Evolutionary conservation across 2,888 invertebrate genomes (phyloP).

Genomic region (Crocallis elinguaria): DNA sequence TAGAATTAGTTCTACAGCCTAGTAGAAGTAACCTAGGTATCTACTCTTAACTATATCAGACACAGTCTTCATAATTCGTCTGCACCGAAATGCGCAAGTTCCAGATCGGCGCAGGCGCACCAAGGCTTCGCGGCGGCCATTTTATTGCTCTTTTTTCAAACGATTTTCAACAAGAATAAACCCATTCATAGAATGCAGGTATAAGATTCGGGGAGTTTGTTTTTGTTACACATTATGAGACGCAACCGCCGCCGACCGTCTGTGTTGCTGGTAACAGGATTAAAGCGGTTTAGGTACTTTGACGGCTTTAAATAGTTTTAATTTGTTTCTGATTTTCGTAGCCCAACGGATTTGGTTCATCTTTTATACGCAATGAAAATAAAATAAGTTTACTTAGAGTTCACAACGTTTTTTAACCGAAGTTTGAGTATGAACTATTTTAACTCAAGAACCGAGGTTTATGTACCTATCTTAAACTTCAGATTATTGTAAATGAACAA

Average conservation of each 20-base stretch:
- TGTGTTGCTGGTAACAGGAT: conserved; percentile 18
- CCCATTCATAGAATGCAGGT: conserved; percentile 80
- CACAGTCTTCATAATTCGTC: conserved; percentile 28
- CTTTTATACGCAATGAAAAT: too few relatives aligned
- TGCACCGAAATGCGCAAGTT: conserved; percentile 70
- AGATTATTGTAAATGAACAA: too few relatives aligned
- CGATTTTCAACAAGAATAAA: conserved; percentile 71
- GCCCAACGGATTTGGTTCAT: too few relatives aligned
- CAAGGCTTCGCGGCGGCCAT: conserved; percentile 79
- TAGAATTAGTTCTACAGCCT: too few relatives aligned
- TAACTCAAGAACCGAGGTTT: too few relatives aligned
- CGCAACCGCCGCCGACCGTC: conserved; percentile 18
- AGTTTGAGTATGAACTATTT: too few relatives aligned
- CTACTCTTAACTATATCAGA: not conserved
- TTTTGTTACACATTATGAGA: conserved; percentile 39
- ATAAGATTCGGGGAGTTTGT: conserved; percentile 63
- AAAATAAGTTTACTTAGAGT: too few relatives aligned
- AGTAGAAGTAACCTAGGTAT: too few relatives aligned
- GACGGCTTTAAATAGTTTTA: not conserved
- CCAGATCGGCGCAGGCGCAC: conserved; percentile 68
- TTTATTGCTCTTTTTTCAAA: conserved; percentile 71
- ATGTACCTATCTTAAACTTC: too few relatives aligned
- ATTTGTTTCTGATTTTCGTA: not conserved
- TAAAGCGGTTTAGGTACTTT: conserved; percentile 8
- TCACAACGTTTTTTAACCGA: too few relatives aligned